Evolutionary conservation across 1,140 invertebrate genomes (phyloP), one percentile per base, ranked within the genome.

Genomic region (Drosophila pseudoobscura): DNA sequence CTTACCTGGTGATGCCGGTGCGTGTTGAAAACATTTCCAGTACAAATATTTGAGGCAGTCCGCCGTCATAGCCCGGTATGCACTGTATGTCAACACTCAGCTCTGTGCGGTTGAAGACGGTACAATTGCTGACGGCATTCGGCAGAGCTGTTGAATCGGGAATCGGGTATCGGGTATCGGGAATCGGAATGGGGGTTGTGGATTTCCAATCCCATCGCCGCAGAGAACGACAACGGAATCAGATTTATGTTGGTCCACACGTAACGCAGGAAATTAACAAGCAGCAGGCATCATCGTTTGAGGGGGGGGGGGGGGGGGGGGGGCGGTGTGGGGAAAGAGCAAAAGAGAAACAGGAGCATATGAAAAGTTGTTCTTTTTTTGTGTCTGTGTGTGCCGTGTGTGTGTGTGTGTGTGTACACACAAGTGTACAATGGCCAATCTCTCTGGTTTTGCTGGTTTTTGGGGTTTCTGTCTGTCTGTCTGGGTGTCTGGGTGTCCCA

Each of bases 51-150:
- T 96, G 95, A 26, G 94, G 93, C 41, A 96, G 92, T 35, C 96
- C 95, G 29, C 96, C 96, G 91, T 96, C 95, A 91, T 96, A 96
- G 46, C 95, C 95, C 76, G 95, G 95, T 46, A 93, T 93, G 91
- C 96, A 97, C 56, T 95, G 94, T 6, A 97, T 94, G 75, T 95
- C 94, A 45, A 96, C 94, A 56, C 94, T 95, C 66, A 93, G 94
- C 73, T 94, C 94, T 2, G 95, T 96, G 79, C 95, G 94, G 89
- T 96, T 96, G 29, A 93, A 94, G 57, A 96, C 92, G 15, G 94
- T 94, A 85, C 95, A 96, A 91, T 96, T 96, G 62, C 93, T 93
- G 26, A 96, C 95, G 24, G 94, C 93, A 80, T 94, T 95, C 50
- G 95, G 95, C 91, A 95, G 94, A 24, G 94, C 95, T 95, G 91